Evolutionary conservation across 2,113 vertebrate species (phyloP).

Genomic region (Raphicerus campestris): DNA sequence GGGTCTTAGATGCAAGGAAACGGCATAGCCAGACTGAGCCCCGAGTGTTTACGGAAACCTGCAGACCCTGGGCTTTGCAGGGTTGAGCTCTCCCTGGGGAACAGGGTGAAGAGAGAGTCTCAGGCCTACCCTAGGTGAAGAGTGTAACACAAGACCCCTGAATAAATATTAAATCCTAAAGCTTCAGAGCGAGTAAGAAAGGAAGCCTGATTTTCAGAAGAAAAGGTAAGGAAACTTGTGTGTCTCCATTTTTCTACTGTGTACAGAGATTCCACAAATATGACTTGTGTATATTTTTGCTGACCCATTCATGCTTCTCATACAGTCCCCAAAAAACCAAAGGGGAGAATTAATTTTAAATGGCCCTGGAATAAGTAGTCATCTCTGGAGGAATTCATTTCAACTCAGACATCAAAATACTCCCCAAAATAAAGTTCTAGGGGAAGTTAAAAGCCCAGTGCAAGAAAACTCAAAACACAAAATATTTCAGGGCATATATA

Average conservation of each 20-base stretch:
- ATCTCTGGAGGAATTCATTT: neutral
- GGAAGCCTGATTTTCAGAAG: neutral
- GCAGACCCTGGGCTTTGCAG: no score
- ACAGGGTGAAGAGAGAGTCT: neutral
- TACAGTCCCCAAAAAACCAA: neutral
- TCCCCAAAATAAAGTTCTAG: neutral
- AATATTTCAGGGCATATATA: neutral
- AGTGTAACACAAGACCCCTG: neutral
- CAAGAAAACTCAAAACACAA: neutral
- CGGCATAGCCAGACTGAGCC: rapidly evolving
- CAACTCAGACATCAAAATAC: neutral
- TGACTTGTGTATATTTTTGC: neutral
- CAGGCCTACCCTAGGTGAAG: neutral
- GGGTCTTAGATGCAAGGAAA: neutral
- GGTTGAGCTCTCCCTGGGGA: no score
- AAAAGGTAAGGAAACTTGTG: neutral
- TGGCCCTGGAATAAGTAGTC: no score
- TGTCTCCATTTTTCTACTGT: neutral
- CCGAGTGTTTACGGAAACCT: neutral
- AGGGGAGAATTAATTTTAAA: neutral
- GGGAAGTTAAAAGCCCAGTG: neutral
- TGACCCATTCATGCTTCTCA: neutral
- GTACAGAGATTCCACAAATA: neutral
- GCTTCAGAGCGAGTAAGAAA: neutral
- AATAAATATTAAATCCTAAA: neutral